Percentiles rank a stretch among this genome's conserved stretches.
Evolutionary conservation across 1,140 invertebrate genomes (phyloP).

Genomic region (Drosophila azteca): DNA sequence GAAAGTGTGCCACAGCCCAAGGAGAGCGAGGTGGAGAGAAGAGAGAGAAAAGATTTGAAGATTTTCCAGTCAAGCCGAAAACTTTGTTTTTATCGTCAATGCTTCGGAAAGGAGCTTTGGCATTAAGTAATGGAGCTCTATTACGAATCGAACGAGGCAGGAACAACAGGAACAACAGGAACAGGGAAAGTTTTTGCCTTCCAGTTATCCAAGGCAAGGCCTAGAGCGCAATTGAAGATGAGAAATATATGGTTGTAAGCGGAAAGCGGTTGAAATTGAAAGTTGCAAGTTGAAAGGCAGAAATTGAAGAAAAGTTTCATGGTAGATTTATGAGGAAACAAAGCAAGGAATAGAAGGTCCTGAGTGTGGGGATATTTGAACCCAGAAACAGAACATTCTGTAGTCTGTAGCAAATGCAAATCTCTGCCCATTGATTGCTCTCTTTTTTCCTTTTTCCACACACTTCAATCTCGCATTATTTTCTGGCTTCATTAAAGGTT

Average conservation of each 20-base stretch:
- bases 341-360: not conserved
- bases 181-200: constrained; percentile 17
- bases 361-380: no score
- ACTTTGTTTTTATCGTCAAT: constrained; percentile 59
- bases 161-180: not conserved
- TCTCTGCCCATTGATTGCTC: no score
- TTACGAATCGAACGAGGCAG: constrained; percentile 36
- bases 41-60: constrained; percentile 54
- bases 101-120: constrained; percentile 57
- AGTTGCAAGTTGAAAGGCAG: constrained; percentile 2
- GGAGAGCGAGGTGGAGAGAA: constrained; percentile 34
- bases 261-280: not conserved
- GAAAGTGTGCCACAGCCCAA: constrained; percentile 59
- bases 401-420: no score
- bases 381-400: no score
- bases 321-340: not conserved
- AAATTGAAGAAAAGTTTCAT: not conserved
- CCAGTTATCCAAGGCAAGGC: constrained; percentile 16
- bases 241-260: constrained; percentile 19
- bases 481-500: no score
- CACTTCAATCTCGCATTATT: no score
- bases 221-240: constrained; percentile 40
- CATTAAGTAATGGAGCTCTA: constrained; percentile 71
- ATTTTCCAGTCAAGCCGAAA: constrained; percentile 54
- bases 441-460: no score